Percentiles rank a stretch among this genome's conserved stretches.
Conservation (phyloP, 2,888 invertebrate species). For the Dorcus parallelipipedus region DNA sequence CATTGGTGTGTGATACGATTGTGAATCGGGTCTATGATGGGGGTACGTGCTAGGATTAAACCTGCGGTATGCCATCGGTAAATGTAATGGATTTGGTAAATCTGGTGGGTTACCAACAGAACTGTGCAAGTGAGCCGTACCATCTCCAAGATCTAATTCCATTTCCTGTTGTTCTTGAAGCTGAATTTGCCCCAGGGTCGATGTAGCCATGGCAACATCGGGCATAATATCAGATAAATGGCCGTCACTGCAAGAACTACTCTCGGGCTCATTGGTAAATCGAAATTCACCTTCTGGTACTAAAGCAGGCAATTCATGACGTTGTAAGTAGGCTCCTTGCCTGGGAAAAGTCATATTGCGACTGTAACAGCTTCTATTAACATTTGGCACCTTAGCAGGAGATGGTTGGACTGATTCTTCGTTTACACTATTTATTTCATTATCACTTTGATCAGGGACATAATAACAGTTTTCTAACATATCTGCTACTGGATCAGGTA, state of each 20-base stretch:
- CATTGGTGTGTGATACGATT: constrained; percentile 32
- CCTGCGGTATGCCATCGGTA: constrained; percentile 37
- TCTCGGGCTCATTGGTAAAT: constrained; percentile 49
- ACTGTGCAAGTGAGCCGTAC: constrained; percentile 63
- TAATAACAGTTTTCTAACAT: constrained; percentile 59
- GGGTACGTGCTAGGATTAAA: constrained; percentile 42
- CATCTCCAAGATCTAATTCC: constrained; percentile 84
- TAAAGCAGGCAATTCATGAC: constrained; percentile 62
- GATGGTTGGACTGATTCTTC: constrained; percentile 47
- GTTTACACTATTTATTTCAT: constrained; percentile 30
- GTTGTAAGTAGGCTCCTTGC: constrained; percentile 49
- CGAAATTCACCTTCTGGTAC: constrained; percentile 61
- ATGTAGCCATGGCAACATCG: constrained; percentile 90
- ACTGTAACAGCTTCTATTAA: constrained; percentile 52
- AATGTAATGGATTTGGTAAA: constrained; percentile 36
- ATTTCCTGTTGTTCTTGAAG: constrained; percentile 60
- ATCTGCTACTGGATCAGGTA: constrained; percentile 85
- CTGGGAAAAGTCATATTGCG: constrained; percentile 64
- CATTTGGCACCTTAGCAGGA: constrained; percentile 38
- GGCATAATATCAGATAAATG: constrained; percentile 82
- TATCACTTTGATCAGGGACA: constrained; percentile 42
- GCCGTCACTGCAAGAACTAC: constrained; percentile 63
- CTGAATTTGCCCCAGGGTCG: constrained; percentile 66
- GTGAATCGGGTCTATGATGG: constrained; percentile 33
- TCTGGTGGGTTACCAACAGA: constrained; percentile 29